phyloP scores from a whole-genome alignment of 1,140 invertebrate genomes.

The Drosophila ohnishii region DNA sequence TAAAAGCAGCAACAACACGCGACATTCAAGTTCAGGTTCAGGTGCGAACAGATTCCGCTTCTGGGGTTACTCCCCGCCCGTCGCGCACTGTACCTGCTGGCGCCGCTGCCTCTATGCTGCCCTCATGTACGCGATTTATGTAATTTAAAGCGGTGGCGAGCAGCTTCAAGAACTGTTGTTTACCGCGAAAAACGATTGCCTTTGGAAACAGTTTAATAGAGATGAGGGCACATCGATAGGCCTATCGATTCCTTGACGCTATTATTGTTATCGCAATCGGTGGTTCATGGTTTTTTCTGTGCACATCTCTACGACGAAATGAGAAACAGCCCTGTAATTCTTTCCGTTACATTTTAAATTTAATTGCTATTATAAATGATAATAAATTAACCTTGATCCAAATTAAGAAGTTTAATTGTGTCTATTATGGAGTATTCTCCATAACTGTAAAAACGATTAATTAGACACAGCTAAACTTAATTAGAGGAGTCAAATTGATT shows the following conservation, averaged over 20 bases:
- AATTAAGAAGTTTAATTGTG: background rate
- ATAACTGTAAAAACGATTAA: too few relatives aligned
- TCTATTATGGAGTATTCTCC: too few relatives aligned
- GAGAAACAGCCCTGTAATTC: too few relatives aligned
- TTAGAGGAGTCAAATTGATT: too few relatives aligned
- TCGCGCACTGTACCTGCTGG: constrained; percentile 18
- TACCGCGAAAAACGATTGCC: constrained; percentile 27
- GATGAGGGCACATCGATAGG: constrained; percentile 2
- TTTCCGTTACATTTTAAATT: background rate
- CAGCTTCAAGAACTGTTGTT: constrained; percentile 20
- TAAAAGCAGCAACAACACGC: constrained; percentile 46
- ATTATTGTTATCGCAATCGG: background rate
- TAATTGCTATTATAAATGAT: background rate
- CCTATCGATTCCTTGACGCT: background rate
- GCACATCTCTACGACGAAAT: too few relatives aligned
- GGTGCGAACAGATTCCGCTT: constrained; percentile 34
- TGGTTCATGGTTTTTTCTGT: background rate
- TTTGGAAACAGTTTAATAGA: constrained; percentile 11
- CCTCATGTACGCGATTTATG: constrained; percentile 29
- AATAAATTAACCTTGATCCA: background rate
- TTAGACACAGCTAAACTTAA: too few relatives aligned
- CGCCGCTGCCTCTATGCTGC: constrained; percentile 7
- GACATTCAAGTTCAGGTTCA: constrained; percentile 64
- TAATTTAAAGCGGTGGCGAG: constrained; percentile 17
- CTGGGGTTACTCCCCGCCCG: constrained; percentile 4